Base-by-base conservation (phyloP, 2,888 invertebrate species). In the Lasioglossum figueresi region DNA sequence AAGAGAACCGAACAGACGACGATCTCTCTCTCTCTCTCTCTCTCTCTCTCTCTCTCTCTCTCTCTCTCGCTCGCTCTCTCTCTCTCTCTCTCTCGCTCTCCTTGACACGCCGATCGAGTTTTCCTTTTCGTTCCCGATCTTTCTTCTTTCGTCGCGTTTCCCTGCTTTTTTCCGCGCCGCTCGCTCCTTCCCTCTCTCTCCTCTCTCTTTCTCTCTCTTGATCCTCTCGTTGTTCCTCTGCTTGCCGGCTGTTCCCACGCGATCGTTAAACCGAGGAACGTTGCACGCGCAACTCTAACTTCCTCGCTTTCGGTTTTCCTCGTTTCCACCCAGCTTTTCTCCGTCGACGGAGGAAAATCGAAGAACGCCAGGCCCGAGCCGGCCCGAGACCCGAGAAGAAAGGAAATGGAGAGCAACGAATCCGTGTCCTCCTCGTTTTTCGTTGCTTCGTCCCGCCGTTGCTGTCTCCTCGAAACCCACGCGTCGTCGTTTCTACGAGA, bases 401-500 rank as follows among this genome's bases (percentile, higher is more conserved):
- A 70, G 77, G 59, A 80, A 76, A 80, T 37, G 45, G 37, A 66
- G 68, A 78, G 82, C 59, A 74, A 82, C 88, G 79, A 79, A 76
- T 73, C 79, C 19, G 48, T 48, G 76, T 73, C 76, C 78, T n/a
- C 68, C 66, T 74, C 75, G 76, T 52, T 43, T 40, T 80, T 68
- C 85, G 80, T 82, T 86, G 80, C 82, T 77, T 79, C 81, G 79
- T 82, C 84, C 76, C 80, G 82, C 78, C 80, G 75, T 81, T 77
- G 83, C 79, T 80, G 82, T 80, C 80, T 84, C 84, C 88, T 82
- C 52, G 85, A 88, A 84, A 88, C 79, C 73, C 84, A 85, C 79
- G 82, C 77, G 83, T 81, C 74, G 82, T 86, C 86, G 90, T 86
- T 85, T 86, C 91, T 91, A 76, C 12, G 75, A 31, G 81, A 48